Evolutionary conservation across 2,113 vertebrate genomes (phyloP).

Genomic region (Ardeotis arabs): DNA sequence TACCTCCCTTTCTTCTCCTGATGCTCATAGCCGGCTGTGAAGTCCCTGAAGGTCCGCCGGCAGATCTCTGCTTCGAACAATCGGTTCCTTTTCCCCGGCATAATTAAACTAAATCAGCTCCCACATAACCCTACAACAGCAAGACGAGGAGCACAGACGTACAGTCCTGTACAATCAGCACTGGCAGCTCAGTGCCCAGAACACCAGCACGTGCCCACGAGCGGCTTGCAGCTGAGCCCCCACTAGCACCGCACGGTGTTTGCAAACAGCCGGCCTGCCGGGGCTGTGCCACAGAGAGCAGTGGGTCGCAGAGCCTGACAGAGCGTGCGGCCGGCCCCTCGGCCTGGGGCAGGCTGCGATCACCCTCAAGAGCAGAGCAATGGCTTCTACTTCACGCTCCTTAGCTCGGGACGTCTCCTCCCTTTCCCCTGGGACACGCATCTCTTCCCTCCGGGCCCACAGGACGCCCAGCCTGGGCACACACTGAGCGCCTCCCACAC

Average conservation of each 20-base stretch:
- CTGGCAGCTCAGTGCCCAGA: fast-evolving
- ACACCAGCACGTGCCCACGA: background rate
- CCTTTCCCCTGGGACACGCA: background rate
- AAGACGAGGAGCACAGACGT: fast-evolving
- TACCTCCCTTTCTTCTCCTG: background rate
- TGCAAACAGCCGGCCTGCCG: background rate
- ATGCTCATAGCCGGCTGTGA: background rate
- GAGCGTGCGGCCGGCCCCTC: fast-evolving
- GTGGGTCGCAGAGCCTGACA: fast-evolving
- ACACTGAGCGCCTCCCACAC: fast-evolving
- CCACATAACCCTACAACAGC: background rate
- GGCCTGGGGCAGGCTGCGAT: fast-evolving
- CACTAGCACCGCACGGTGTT: background rate
- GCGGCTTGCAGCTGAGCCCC: background rate
- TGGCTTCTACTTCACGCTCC: background rate
- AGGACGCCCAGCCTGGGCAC: background rate
- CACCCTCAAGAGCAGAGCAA: background rate
- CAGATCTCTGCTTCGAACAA: background rate
- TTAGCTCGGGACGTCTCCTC: no score
- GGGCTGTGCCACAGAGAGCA: background rate
- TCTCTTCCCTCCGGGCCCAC: background rate
- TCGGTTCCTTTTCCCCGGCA: background rate
- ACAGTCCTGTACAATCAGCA: background rate
- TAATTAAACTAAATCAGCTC: background rate
- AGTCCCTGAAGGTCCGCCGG: background rate